Base-by-base conservation (phyloP, 2,797 vertebrate species). In the Squalus acanthias region DNA sequence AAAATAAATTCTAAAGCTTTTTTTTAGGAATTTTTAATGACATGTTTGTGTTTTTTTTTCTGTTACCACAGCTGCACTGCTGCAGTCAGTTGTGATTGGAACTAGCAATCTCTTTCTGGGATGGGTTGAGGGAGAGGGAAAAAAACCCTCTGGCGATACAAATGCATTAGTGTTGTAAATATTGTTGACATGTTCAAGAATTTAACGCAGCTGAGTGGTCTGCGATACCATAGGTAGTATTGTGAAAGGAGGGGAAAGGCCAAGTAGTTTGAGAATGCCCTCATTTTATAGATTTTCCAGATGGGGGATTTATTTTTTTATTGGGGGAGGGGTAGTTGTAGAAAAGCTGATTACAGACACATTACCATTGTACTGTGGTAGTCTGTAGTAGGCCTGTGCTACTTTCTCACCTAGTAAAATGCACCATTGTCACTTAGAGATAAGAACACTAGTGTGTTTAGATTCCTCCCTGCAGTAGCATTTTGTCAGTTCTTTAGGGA, bases 11-110 rank as follows among this genome's bases (percentile, higher is more conserved):
- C 94, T 95, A 20, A 60, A n/a, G 94, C 50, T n/a, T 24, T 98
- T 97, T 97, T 97, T 98, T 98, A 98, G 97, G 97, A 97, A 97
- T 69, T 97, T 97, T 98, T 98, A 97, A 98, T 97, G 98, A 97
- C 98, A 98, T 97, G 97, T 97, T 97, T 97, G 97, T 97, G 97
- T 97, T 97, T 97, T 97, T 97, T 97, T 97, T 97, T 96, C 97
- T 97, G 96, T 60, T 94, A 96, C 96, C 97, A 97, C 97, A 96
- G 96, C 97, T 96, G 94, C 50, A 33, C 69, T 96, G 97, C 97
- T 97, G 97, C 97, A 97, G 97, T 97, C 97, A 97, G 96, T 97
- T 97, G 97, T 97, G 96, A 97, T 96, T 97, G 96, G 97, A 97
- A 96, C 97, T 96, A 96, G 97, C 50, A 57, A 76, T 76, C 69